Evolutionary conservation across 2,113 vertebrate genomes (phyloP).

Genomic region (Shinisaurus crocodilurus): DNA sequence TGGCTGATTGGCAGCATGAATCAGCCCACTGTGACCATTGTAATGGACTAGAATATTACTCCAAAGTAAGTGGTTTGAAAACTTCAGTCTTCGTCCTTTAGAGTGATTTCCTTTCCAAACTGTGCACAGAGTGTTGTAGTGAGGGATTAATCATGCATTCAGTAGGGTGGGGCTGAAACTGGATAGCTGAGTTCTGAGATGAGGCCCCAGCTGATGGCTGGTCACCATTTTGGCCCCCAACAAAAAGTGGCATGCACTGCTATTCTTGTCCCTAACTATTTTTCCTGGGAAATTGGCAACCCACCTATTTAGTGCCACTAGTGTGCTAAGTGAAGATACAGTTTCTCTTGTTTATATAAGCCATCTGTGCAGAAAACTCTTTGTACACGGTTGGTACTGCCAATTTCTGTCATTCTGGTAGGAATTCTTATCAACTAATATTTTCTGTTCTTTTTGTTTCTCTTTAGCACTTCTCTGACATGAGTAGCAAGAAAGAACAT

Average conservation of each 20-base stretch:
- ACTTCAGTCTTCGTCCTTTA: neutral
- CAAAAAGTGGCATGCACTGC: neutral
- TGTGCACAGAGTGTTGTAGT: neutral
- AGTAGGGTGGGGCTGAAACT: neutral
- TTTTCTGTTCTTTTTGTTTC: neutral
- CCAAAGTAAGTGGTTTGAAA: neutral
- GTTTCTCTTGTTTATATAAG: neutral
- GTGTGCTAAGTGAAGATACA: neutral
- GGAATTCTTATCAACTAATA: neutral
- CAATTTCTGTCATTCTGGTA: neutral
- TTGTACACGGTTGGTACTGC: neutral
- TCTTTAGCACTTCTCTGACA: conserved; percentile 68
- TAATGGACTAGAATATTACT: neutral
- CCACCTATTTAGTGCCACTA: neutral
- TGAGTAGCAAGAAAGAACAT: conserved; percentile 76
- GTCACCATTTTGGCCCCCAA: neutral
- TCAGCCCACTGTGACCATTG: neutral
- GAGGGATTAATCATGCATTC: neutral
- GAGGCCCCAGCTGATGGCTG: neutral
- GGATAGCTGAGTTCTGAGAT: neutral
- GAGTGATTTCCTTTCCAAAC: neutral
- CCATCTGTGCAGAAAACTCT: neutral
- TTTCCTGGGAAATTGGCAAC: neutral
- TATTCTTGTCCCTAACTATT: neutral
- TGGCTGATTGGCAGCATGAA: neutral